These are phyloP conservation scores for Larimichthys crocea DNA, from an alignment of 2,113 vertebrate species.

Conservation along the genomic window DNA sequence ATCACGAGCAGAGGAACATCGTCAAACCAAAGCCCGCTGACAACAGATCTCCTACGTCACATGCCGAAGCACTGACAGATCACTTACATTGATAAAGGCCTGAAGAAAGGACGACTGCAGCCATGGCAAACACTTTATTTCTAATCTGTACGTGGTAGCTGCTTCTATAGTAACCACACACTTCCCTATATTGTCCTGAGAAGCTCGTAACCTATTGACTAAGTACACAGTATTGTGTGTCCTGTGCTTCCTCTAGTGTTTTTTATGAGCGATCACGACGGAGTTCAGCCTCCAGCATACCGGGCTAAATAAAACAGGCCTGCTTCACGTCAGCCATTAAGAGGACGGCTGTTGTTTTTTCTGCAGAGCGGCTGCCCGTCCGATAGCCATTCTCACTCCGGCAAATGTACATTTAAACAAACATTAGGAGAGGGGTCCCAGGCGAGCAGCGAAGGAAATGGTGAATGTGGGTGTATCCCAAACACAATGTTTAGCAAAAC, in stretches of 20 bases:
- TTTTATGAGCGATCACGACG: slow-evolving; percentile 33
- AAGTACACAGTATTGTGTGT: not conserved
- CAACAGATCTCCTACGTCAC: slow-evolving; percentile 36
- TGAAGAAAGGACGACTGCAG: slow-evolving; percentile 27
- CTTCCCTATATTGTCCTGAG: slow-evolving; percentile 73
- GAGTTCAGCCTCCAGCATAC: slow-evolving; percentile 47
- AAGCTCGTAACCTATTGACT: not conserved
- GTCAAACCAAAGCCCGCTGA: slow-evolving; percentile 13
- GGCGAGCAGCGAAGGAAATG: slow-evolving; percentile 55
- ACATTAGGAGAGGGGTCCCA: slow-evolving; percentile 58
- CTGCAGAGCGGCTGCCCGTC: slow-evolving; percentile 18
- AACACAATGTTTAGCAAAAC: slow-evolving; percentile 56
- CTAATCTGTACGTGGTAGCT: slow-evolving; percentile 43
- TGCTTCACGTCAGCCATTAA: slow-evolving; percentile 63
- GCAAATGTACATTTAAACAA: slow-evolving; percentile 64
- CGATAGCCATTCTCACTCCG: slow-evolving; percentile 25
- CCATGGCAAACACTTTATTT: slow-evolving; percentile 38
- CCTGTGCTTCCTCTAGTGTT: slow-evolving; percentile 44
- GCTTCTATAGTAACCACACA: slow-evolving; percentile 32
- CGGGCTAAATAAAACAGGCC: slow-evolving; percentile 38
- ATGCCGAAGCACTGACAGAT: slow-evolving; percentile 44
- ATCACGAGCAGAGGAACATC: slow-evolving; percentile 38
- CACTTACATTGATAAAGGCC: slow-evolving; percentile 54
- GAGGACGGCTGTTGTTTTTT: slow-evolving; percentile 50
- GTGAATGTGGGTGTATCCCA: slow-evolving; percentile 54